Base-by-base conservation (phyloP, 1,140 invertebrate genomes). In the Penaeus chinensis region DNA sequence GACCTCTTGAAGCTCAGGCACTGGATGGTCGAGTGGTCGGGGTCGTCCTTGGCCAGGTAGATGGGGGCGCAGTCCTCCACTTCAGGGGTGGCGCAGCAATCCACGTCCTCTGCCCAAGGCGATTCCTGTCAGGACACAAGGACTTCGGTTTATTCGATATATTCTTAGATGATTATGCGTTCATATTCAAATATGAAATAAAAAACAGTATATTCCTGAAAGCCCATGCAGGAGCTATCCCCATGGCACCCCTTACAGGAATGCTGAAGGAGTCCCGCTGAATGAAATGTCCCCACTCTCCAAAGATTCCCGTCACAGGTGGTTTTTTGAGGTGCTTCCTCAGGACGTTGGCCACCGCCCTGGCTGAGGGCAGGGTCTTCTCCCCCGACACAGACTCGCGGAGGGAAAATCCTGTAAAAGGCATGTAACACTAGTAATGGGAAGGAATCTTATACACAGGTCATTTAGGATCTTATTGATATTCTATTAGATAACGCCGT, bases 231-330 rank as follows among this genome's bases (percentile, higher is more conserved):
- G 18, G 69, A 11, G 69, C 37, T 74, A 16, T 16, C 18, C 10
- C 24, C 37, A 37, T 37, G 11, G 8, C 10, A 74, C 22, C 0
- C 79, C 89, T 79, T 61, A 90, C 89, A 8, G 89, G 89, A 20
- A 90, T 90, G 76, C 89, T 89, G 76, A 90, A 90, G 54, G 74
- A 61, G 76, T 90, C 89, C 19, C 82, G 37, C 78, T 88, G 85
- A 22, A 90, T 54, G 61, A 90, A 90, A 63, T 90, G 89, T 0
- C 71, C 78, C 87, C 86, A 90, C 47, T 89, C 87, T 8, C 78
- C 37, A 62, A 90, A 89, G 20, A 89, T 20, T 3, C 87, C 84
- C 47, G 87, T 81, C 0, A 84, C 85, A 16, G 84, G 3, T 16
- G 87, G 84, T 22, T 80, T 82, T 60, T 86, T 74, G 13, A 90